Evolutionary conservation across 2,888 invertebrate species (phyloP).

Genomic region (Leuctra nigra): DNA sequence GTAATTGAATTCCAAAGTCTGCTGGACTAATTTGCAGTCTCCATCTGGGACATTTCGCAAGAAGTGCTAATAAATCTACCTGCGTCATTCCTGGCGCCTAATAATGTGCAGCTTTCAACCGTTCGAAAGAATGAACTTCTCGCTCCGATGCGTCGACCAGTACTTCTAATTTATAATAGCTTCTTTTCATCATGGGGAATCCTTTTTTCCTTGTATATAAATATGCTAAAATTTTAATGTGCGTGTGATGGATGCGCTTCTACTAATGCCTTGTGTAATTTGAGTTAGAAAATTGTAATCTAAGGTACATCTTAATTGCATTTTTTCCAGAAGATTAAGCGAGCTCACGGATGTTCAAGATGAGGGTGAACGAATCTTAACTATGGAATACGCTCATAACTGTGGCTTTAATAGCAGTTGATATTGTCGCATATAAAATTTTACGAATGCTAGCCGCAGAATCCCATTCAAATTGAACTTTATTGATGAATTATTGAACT

Average conservation of each 20-base stretch:
- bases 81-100: neutral
- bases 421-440: too few relatives aligned
- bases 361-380: too few relatives aligned
- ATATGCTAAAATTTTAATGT: conserved; percentile 14
- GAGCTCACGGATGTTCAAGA: too few relatives aligned
- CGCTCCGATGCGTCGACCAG: too few relatives aligned
- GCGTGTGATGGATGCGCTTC: conserved; percentile 2
- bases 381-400: too few relatives aligned
- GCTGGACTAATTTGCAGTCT: neutral
- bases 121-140: neutral
- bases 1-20: neutral
- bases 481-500: too few relatives aligned
- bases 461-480: too few relatives aligned
- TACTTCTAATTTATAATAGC: too few relatives aligned
- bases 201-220: too few relatives aligned
- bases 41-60: neutral
- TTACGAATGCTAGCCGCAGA: too few relatives aligned
- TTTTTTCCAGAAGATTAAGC: conserved; percentile 6
- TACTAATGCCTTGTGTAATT: conserved; percentile 1
- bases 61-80: neutral
- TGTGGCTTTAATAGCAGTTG: too few relatives aligned
- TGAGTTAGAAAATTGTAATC: neutral
- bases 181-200: too few relatives aligned
- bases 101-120: neutral
- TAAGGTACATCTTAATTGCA: neutral